These are phyloP conservation scores for Poliocrania exsul DNA, from an alignment of 2,797 vertebrate species.

Conservation along the genomic window DNA sequence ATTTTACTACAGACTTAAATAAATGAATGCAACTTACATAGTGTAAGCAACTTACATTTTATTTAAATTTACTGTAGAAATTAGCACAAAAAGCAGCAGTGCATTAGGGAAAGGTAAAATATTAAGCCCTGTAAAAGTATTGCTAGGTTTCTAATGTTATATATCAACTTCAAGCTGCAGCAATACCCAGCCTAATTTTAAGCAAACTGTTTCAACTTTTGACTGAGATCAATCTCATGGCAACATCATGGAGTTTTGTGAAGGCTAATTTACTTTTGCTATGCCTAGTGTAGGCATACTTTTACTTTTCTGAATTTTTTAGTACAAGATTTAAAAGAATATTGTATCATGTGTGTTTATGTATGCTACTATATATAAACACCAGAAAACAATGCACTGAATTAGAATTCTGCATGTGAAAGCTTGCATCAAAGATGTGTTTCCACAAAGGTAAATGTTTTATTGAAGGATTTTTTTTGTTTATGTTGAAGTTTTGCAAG, in stretches of 20 bases:
- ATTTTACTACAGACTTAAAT: neutral
- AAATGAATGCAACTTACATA: neutral
- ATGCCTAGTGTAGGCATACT: neutral
- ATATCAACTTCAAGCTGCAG: neutral
- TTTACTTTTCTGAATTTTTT: neutral
- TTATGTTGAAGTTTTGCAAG: neutral
- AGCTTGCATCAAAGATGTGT: neutral
- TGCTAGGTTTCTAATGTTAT: neutral
- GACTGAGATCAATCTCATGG: neutral
- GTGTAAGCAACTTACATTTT: neutral
- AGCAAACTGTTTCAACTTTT: neutral
- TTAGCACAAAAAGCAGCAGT: neutral
- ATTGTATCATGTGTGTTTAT: neutral
- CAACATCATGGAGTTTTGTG: accelerated
- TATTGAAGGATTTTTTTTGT: neutral
- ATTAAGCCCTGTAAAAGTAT: neutral
- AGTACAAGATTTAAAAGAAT: neutral
- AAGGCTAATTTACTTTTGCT: neutral
- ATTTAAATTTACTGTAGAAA: neutral
- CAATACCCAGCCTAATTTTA: neutral
- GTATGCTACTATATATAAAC: neutral
- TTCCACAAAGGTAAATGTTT: neutral
- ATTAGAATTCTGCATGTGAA: neutral
- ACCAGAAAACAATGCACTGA: neutral
- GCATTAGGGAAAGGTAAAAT: neutral